phyloP scores from a whole-genome alignment of 2,797 vertebrate genomes.

The Miichthys miiuy region DNA sequence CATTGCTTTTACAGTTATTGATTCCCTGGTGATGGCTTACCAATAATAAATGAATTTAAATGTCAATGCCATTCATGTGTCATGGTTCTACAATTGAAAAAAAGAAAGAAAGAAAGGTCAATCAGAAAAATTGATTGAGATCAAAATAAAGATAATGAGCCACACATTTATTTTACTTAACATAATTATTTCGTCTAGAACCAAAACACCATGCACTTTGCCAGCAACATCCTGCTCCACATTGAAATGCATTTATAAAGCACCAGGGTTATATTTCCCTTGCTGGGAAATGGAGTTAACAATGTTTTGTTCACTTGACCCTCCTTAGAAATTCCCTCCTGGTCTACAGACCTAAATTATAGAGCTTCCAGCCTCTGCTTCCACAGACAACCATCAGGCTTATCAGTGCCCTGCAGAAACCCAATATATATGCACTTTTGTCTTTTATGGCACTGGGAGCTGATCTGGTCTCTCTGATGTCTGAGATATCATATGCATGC shows the following conservation, averaged over 20 bases:
- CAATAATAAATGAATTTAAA: neutral
- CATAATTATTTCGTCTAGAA: neutral
- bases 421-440: slow-evolving; percentile 22
- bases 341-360: neutral
- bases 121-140: neutral
- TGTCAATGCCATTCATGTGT: neutral
- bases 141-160: neutral
- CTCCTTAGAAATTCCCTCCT: neutral
- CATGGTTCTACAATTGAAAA: neutral
- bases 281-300: neutral
- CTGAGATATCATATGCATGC: neutral
- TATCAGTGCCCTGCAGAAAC: slow-evolving; percentile 45
- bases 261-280: neutral
- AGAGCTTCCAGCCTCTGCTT: slow-evolving; percentile 13
- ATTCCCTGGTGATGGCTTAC: slow-evolving; percentile 1
- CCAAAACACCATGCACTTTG: neutral
- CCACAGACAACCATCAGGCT: slow-evolving; percentile 8
- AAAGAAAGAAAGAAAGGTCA: neutral
- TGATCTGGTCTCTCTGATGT: slow-evolving; percentile 5
- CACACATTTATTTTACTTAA: neutral
- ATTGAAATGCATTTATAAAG: neutral
- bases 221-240: neutral
- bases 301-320: neutral
- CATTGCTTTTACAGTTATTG: neutral
- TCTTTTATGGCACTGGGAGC: slow-evolving; percentile 19